Evolutionary conservation across 1,140 invertebrate genomes (phyloP), one percentile per base, ranked within the genome.

Genomic region (Daktulosphaira vitifoliae): DNA sequence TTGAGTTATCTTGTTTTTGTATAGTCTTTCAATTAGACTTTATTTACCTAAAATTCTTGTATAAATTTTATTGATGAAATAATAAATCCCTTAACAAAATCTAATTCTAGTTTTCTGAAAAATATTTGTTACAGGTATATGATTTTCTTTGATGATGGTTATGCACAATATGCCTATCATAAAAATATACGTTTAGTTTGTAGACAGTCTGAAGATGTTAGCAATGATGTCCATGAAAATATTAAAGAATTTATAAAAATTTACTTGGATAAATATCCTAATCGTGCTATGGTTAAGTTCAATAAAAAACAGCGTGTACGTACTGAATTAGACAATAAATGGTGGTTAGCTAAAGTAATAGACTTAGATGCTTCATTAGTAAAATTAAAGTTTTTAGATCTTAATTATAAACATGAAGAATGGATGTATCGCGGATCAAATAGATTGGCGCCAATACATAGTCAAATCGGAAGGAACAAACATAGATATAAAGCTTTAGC

Each of bases 111-210:
- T 67, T 16, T 49, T n/a, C n/a, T n/a, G n/a, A n/a, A n/a, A n/a
- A n/a, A n/a, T n/a, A n/a, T n/a, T n/a, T n/a, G n/a, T 71, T 76
- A 15, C 72, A 90, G 92, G 69, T 96, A 96, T 72, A 76, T 97
- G n/a, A 81, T 97, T 53, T 97, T 97, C 74, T 97, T 96, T 77
- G 94, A 97, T 76, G 91, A 95, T 76, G 92, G 93, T 3, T 94
- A 92, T 75, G 89, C 90, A 0, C 89, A 95, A 70, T 97, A 97
- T 76, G 86, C 89, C 0, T 71, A 74, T 3, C 86, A 89, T 68
- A 76, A 79, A 15, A 13, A 54, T 54, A 54, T 54, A 15, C 33
- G 22, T 0, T 15, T 54, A 3, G 7, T 54, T 1, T 22, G 18
- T 15, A 3, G 13, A 7, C 4, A 25, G 15, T 25, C 52, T n/a